Evolutionary conservation across 1,140 invertebrate genomes (phyloP), one percentile per base, ranked within the genome.

Genomic region (Paralvinella palmiformis): DNA sequence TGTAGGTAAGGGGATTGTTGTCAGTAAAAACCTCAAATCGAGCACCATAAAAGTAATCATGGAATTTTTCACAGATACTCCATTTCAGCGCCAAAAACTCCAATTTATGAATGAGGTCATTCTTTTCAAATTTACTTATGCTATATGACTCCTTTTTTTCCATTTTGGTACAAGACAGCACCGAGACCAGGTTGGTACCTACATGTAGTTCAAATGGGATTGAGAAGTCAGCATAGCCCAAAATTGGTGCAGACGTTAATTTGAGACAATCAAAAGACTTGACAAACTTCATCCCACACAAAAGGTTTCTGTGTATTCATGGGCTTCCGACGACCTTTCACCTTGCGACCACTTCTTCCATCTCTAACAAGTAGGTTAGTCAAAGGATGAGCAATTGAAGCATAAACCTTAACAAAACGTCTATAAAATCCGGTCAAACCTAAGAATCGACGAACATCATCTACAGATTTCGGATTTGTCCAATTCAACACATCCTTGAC

Each of bases 1-100:
- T 52, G 62, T 70, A 65, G 1, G 59, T 55, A 27, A 67, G 56
- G 15, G 68, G 65, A 48, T 69, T 67, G 48, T 69, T 69, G 58
- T 69, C 68, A 29, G 59, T 66, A n/a, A 58, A 37, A 15, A 67
- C 62, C 32, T 55, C 44, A 24, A 64, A 61, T 17, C 58, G 37
- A 31, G 53, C 24, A 3, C 59, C 58, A 27, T 61, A 58, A 13
- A 69, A 27, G 50, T 64, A 69, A 15, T 69, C 65, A 1, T 62
- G 55, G 24, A 61, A 69, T 20, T 62, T 67, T 7, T 69, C 65
- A n/a, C 37, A 52, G 2, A 64, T 27, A 22, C 65, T 57, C 65
- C 68, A 67, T 56, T 64, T 64, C 24, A 33, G 52, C 31, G 61
- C 59, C 17, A 22, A 24, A 35, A 65, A 67, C 20, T 67, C 59